Percentiles rank a stretch among this genome's conserved stretches.
Evolutionary conservation across 2,113 vertebrate genomes (phyloP).

Genomic region (Chionodraco myersi): DNA sequence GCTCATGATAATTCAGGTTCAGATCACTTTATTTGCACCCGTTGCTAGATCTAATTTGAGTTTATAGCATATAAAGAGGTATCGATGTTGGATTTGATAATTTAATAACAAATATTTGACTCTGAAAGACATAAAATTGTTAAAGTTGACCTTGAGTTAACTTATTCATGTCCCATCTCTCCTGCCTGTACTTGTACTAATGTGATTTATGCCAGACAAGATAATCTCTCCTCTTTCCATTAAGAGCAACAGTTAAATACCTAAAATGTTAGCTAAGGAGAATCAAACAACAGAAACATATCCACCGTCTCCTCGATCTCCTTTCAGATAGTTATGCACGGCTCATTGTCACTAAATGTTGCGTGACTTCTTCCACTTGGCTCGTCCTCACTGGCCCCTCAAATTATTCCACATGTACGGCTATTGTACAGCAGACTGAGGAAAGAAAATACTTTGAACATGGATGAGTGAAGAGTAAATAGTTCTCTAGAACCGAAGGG

Average conservation of each 20-base stretch:
- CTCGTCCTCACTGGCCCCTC: conserved; percentile 38
- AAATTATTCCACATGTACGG: conserved; percentile 55
- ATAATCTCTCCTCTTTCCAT: neutral
- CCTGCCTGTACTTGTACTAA: conserved; percentile 12
- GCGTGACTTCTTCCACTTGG: conserved; percentile 64
- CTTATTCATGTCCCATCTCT: conserved; percentile 6
- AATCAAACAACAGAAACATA: neutral
- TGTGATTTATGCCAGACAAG: neutral
- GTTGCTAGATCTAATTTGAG: neutral
- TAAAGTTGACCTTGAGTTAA: neutral
- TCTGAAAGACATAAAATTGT: neutral
- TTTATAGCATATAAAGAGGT: conserved; percentile 21
- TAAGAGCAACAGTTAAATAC: neutral
- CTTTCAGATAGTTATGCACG: conserved; percentile 38
- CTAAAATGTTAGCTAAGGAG: neutral
- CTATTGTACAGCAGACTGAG: conserved; percentile 43
- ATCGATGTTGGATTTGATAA: conserved; percentile 7
- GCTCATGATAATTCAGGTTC: conserved; percentile 21
- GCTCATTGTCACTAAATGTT: conserved; percentile 72
- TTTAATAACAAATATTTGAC: neutral
- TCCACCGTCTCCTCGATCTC: neutral
- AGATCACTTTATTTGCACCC: no score
- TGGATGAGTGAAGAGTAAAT: conserved; percentile 32
- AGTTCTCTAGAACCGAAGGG: conserved; percentile 45
- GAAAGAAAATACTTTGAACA: conserved; percentile 12